These are phyloP conservation scores for Pachliopta kotzebuea DNA, from an alignment of 2,888 invertebrate genomes.

Conservation along the genomic window DNA sequence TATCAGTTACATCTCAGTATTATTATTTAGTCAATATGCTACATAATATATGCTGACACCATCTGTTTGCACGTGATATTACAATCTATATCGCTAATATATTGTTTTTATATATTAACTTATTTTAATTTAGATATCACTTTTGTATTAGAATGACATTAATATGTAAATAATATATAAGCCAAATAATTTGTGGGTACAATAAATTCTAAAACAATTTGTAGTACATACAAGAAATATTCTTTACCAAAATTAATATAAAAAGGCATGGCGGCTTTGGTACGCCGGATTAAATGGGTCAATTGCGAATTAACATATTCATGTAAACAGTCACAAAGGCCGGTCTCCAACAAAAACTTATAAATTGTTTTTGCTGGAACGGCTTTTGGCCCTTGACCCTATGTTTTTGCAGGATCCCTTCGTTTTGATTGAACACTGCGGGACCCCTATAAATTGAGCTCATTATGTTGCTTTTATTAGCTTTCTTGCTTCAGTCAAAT, in stretches of 20 bases:
- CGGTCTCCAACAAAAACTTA: constrained; percentile 25
- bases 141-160: too few species aligned
- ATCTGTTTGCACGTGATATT: too few species aligned
- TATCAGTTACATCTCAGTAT: too few species aligned
- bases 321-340: constrained; percentile 24
- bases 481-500: not conserved
- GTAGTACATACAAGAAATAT: not conserved
- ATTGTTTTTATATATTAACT: too few species aligned
- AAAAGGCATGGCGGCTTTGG: constrained; percentile 2
- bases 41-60: too few species aligned
- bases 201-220: too few species aligned
- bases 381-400: constrained; percentile 19
- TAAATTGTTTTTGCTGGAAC: constrained; percentile 25
- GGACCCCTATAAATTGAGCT: constrained; percentile 9
- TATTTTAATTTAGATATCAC: too few species aligned
- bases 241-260: constrained; percentile 16
- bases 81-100: too few species aligned
- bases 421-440: constrained; percentile 19
- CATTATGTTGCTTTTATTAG: constrained; percentile 13
- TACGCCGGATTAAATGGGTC: constrained; percentile 19
- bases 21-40: too few species aligned
- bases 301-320: constrained; percentile 27
- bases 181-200: too few species aligned
- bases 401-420: constrained; percentile 20
- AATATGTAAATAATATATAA: too few species aligned